Conservation (phyloP, 2,797 vertebrate genomes). For the Onychomys torridus region DNA sequence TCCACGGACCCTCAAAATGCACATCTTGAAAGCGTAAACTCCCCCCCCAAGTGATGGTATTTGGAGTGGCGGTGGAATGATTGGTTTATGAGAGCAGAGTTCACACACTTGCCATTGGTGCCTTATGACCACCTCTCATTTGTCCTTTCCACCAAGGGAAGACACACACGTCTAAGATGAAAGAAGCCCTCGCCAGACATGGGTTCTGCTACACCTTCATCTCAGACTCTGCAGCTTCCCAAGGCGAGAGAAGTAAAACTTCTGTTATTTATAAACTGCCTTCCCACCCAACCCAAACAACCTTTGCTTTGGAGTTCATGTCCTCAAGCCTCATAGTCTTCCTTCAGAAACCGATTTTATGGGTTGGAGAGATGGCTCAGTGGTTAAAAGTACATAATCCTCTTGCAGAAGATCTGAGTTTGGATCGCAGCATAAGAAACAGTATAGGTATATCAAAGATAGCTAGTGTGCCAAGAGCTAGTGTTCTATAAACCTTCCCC, state of each 20-base stretch:
- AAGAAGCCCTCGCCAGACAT: neutral
- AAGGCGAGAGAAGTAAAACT: neutral
- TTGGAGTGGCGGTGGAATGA: neutral
- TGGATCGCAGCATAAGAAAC: neutral
- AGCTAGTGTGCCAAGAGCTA: neutral
- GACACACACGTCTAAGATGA: neutral
- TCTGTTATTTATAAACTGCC: neutral
- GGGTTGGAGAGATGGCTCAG: neutral
- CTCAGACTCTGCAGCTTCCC: neutral
- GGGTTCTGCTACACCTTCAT: neutral
- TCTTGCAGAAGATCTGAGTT: neutral
- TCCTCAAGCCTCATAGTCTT: neutral
- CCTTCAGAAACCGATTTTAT: neutral
- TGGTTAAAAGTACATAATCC: neutral
- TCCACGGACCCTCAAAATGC: neutral
- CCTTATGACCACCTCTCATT: neutral
- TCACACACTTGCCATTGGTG: neutral
- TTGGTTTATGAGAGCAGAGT: too few relatives aligned
- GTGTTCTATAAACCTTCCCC: neutral
- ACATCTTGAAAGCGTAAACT: neutral
- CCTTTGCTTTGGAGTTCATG: accelerated
- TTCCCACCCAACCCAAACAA: neutral
- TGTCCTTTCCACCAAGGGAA: neutral
- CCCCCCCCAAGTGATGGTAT: neutral
- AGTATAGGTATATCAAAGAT: neutral